Evolutionary conservation across 2,888 invertebrate species (phyloP).

Genomic region (Boloria selene): DNA sequence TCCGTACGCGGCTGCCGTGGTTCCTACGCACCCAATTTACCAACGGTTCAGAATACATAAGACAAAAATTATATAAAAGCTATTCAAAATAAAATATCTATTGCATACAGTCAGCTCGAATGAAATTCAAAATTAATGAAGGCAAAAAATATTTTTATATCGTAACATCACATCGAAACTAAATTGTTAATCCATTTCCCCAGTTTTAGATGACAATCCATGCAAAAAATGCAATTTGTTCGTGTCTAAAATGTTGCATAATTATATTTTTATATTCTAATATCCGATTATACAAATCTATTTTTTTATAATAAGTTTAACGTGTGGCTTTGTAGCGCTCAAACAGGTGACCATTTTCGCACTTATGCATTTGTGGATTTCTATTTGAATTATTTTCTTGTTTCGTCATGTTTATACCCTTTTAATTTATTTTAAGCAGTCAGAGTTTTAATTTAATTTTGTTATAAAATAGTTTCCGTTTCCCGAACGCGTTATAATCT

Average conservation of each 20-base stretch:
- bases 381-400: too few relatives aligned
- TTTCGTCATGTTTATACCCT: too few relatives aligned
- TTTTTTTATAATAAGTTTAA: too few relatives aligned
- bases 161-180: not conserved
- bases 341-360: too few relatives aligned
- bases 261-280: too few relatives aligned
- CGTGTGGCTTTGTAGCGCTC: too few relatives aligned
- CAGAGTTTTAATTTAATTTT: too few relatives aligned
- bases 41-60: constrained; percentile 22
- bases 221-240: not conserved
- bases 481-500: too few relatives aligned
- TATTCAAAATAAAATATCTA: constrained; percentile 10
- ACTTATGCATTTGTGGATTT: too few relatives aligned
- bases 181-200: constrained; percentile 13
- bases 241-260: not conserved
- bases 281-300: too few relatives aligned
- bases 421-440: too few relatives aligned
- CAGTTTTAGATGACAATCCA: constrained; percentile 10
- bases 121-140: constrained; percentile 14
- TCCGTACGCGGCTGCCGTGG: constrained; percentile 47
- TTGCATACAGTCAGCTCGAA: not conserved
- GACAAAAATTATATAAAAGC: constrained; percentile 16
- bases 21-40: constrained; percentile 36
- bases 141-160: constrained; percentile 5
- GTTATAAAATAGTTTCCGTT: too few relatives aligned